These are phyloP conservation scores for Macroteleia sp. DNA, from an alignment of 2,888 invertebrate species.

Conservation along the genomic window DNA sequence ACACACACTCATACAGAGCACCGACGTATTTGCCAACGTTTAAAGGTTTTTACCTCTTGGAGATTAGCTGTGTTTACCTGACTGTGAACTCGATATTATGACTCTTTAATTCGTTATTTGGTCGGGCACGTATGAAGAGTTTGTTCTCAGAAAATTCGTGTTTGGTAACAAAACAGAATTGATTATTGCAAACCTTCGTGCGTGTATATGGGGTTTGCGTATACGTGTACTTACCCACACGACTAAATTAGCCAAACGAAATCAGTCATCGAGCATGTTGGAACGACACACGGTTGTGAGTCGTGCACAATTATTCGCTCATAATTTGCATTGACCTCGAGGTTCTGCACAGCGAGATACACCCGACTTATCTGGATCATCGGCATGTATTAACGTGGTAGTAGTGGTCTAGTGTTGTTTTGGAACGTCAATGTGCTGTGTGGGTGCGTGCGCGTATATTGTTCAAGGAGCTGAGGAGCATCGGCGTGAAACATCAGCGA, in stretches of 20 bases:
- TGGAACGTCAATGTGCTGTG: constrained; percentile 36
- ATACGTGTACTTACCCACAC: too few species aligned
- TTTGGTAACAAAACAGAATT: background rate
- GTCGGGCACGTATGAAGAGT: too few species aligned
- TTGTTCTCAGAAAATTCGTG: too few species aligned
- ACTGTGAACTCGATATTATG: background rate
- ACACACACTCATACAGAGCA: constrained; percentile 33
- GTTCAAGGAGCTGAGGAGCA: constrained; percentile 1
- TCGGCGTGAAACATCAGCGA: constrained; percentile 12
- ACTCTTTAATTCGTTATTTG: too few species aligned
- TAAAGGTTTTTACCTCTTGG: constrained; percentile 22
- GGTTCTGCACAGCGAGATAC: background rate
- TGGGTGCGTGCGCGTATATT: constrained; percentile 35
- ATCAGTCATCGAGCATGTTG: too few species aligned
- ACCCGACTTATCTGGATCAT: background rate
- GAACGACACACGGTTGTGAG: constrained; percentile 17
- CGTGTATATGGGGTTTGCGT: background rate
- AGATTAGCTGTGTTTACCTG: constrained; percentile 23
- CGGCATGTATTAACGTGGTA: background rate
- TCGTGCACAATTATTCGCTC: constrained; percentile 17
- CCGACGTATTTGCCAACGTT: constrained; percentile 3
- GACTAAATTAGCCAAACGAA: too few species aligned
- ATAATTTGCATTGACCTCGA: constrained; percentile 8
- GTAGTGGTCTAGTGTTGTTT: constrained; percentile 20
- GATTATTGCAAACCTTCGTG: constrained; percentile 27